Percentiles rank a stretch among this genome's conserved stretches.
Evolutionary conservation across 1,140 invertebrate species (phyloP).

Genomic region (Scylla paramamosain): DNA sequence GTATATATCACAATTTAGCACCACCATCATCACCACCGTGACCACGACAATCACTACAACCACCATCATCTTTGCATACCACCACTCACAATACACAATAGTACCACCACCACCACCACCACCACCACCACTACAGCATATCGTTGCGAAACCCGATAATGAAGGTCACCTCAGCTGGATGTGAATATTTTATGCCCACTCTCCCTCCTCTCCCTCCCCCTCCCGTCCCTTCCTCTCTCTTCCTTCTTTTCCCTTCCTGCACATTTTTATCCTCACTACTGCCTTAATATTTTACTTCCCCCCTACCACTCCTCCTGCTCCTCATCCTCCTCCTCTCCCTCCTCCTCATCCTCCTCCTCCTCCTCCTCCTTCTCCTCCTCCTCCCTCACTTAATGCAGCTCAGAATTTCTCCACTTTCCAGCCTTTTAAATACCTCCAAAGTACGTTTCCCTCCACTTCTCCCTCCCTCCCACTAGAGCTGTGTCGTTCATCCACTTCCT

Average conservation of each 20-base stretch:
- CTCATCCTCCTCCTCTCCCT: neutral
- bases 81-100: neutral
- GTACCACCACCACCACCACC: too few species aligned
- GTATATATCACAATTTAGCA: too few species aligned
- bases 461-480: too few species aligned
- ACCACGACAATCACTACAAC: too few species aligned
- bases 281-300: neutral
- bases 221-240: neutral
- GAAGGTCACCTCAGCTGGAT: neutral
- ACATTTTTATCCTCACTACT: neutral
- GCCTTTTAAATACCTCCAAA: too few species aligned
- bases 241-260: neutral
- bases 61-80: too few species aligned
- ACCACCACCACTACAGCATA: neutral
- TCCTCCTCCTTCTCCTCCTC: neutral
- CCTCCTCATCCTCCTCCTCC: neutral
- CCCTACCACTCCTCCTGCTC: neutral
- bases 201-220: neutral
- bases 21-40: neutral
- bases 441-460: too few species aligned
- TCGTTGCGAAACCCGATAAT: neutral
- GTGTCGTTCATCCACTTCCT: too few species aligned
- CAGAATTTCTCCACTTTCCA: neutral
- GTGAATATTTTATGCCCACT: neutral
- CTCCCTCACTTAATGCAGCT: neutral